Base-by-base conservation (phyloP, 2,797 vertebrate species). In the Pangasius mekongensis region DNA sequence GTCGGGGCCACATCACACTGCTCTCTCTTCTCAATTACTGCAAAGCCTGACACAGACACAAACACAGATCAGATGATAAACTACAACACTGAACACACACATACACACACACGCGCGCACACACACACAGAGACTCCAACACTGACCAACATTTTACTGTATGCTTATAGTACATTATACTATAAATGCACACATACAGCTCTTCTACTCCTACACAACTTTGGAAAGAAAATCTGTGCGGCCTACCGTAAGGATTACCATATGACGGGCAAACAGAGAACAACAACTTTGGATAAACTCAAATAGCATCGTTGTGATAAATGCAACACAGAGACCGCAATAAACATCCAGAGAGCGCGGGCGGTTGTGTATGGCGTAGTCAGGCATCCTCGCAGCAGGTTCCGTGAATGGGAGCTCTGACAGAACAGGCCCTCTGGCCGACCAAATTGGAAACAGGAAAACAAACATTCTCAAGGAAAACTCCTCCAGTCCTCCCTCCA, bases 381-480 rank as follows among this genome's bases (percentile, higher is more conserved):
- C 86, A 89, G 77, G 84, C 73, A 30, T 84, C 83, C 91, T 87
- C 78, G 87, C 91, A 90, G 89, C 89, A 86, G 87, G 85, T 88
- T 91, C 91, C 90, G 92, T 93, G 92, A 93, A 93, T 91, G 89
- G 91, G 87, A 92, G 91, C 91, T 91, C 88, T 91, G 90, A 92
- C 88, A 89, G 90, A 89, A 91, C 90, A 82, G 91, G 92, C 90
- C 92, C 89, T 91, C 92, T 89, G 92, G 92, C 91, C 86, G 85
- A 91, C 91, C 91, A 93, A 91, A 93, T 91, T 93, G 92, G 92
- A 94, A 93, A 93, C 92, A 93, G 92, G 91, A 92, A 93, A 93
- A 93, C 92, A 94, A 94, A 94, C 92, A 94, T 91, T 92, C 89
- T 89, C 90, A 80, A 92, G 90, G 90, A 92, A 93, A 91, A 92